Evolutionary conservation across 2,113 vertebrate species (phyloP).

Genomic region (Piprites chloris): DNA sequence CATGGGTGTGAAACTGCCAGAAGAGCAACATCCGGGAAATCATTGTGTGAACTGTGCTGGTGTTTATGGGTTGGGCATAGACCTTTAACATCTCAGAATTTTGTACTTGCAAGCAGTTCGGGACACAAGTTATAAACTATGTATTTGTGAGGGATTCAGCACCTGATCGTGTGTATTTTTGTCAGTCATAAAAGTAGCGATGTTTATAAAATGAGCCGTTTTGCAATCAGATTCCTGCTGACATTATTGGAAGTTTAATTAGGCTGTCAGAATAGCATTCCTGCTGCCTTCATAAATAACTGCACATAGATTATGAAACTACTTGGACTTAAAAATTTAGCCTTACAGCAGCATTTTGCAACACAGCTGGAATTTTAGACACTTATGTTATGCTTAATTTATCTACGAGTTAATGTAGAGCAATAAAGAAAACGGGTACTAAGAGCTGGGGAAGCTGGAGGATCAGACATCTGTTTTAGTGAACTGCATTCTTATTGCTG

Average conservation of each 20-base stretch:
- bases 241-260: constrained; percentile 59
- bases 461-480: constrained; percentile 34
- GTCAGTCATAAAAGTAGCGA: constrained; percentile 36
- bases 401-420: constrained; percentile 19
- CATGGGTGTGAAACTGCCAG: background rate
- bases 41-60: background rate
- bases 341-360: constrained; percentile 42
- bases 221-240: constrained; percentile 51
- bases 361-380: constrained; percentile 44
- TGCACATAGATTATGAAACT: constrained; percentile 38
- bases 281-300: constrained; percentile 44
- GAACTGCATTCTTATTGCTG: background rate
- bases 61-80: background rate
- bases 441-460: background rate
- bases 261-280: constrained; percentile 30
- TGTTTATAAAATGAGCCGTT: constrained; percentile 55
- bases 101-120: constrained; percentile 3
- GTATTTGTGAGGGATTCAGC: constrained; percentile 36
- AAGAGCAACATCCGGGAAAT: background rate
- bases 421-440: constrained; percentile 4
- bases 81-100: background rate
- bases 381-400: constrained; percentile 40
- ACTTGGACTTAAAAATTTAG: constrained; percentile 48
- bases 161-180: constrained; percentile 27
- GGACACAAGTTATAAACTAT: background rate